Percentiles rank a stretch among this genome's conserved stretches.
Evolutionary conservation across 2,888 invertebrate genomes (phyloP).

Genomic region (Tolmerus cingulatus): DNA sequence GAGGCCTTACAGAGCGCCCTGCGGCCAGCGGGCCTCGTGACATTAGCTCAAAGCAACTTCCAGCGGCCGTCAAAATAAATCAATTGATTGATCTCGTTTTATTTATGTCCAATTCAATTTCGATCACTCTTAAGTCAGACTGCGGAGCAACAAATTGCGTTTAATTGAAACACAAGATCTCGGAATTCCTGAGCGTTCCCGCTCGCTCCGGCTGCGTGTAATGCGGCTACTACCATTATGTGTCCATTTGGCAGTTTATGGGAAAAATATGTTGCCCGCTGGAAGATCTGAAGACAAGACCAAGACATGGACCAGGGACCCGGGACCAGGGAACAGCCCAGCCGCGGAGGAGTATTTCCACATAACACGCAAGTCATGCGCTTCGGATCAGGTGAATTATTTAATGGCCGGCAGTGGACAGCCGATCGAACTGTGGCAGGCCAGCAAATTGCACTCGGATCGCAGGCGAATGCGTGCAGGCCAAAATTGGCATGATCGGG

Average conservation of each 20-base stretch:
- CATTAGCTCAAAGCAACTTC: conserved; percentile 15
- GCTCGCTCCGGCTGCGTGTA: conserved; percentile 13
- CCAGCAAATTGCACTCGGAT: background rate
- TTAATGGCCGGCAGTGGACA: conserved; percentile 17
- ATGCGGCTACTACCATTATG: conserved; percentile 40
- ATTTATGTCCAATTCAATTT: conserved; percentile 64
- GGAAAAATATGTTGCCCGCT: conserved; percentile 35
- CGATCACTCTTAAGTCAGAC: conserved; percentile 55
- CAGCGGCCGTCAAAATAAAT: conserved; percentile 61
- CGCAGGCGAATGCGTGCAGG: background rate
- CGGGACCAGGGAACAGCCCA: background rate
- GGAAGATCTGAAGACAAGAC: conserved; percentile 32
- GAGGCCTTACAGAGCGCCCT: conserved; percentile 3
- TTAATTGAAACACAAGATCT: conserved; percentile 49
- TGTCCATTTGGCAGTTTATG: conserved; percentile 44
- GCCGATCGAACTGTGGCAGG: background rate
- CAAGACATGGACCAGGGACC: background rate
- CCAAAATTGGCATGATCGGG: conserved; percentile 31
- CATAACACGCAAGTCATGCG: conserved; percentile 40
- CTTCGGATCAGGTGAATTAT: conserved; percentile 43
- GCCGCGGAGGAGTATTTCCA: conserved; percentile 39
- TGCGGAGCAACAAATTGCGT: conserved; percentile 48
- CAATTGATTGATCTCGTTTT: conserved; percentile 65
- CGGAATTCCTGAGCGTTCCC: conserved; percentile 43
- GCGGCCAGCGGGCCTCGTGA: conserved; percentile 17